Evolutionary conservation across 2,113 vertebrate species (phyloP).

Genomic region (Herpailurus yagouaroundi): DNA sequence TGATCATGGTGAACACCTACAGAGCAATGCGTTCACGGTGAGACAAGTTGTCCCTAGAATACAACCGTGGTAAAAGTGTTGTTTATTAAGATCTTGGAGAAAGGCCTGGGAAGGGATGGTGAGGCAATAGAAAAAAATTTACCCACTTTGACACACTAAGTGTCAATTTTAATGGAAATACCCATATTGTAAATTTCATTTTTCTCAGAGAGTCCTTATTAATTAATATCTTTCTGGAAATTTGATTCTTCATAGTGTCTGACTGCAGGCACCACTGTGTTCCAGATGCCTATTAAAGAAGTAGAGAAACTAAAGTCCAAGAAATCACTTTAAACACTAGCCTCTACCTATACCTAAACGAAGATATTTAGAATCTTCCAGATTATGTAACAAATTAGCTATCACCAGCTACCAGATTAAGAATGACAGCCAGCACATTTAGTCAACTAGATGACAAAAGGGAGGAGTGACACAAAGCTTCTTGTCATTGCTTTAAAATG

Average conservation of each 20-base stretch:
- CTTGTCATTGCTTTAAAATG: background rate
- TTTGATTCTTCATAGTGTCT: background rate
- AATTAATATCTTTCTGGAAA: background rate
- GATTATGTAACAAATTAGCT: background rate
- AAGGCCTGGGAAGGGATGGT: background rate
- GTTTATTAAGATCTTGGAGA: background rate
- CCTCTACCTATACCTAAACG: background rate
- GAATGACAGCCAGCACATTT: background rate
- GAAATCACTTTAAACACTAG: background rate
- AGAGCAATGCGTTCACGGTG: background rate
- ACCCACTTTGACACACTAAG: background rate
- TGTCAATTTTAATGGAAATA: background rate
- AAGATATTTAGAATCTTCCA: background rate
- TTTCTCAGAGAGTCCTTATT: background rate
- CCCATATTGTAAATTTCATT: background rate
- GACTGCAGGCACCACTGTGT: background rate
- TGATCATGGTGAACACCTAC: background rate
- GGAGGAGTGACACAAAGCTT: background rate
- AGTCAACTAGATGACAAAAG: background rate
- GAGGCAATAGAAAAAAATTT: background rate
- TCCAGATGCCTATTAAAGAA: background rate
- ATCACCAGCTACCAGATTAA: background rate
- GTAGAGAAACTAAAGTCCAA: background rate
- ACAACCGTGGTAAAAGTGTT: background rate
- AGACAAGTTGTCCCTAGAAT: background rate